Evolutionary conservation across 1,140 invertebrate species (phyloP), one percentile per base, ranked within the genome.

Genomic region (Aradophagus sp.): DNA sequence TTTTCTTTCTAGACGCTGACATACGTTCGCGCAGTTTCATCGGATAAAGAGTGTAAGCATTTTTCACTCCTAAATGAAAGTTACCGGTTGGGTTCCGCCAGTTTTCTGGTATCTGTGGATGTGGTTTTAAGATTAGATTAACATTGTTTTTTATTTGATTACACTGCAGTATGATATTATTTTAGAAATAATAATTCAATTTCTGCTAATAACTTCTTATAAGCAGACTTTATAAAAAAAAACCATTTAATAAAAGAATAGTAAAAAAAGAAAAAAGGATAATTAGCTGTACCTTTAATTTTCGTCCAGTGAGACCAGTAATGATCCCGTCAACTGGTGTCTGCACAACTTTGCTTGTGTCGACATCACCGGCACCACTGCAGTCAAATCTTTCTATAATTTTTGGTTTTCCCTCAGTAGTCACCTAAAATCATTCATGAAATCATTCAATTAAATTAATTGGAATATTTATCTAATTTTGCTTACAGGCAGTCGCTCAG

Each of bases 321-420:
- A 99, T 91, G 62, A 86, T 86, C 14, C 93, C 93, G 77, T 95
- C 91, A 1, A 76, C 73, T 48, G 85, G 89, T 2, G 90, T 89
- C 76, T 92, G 90, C 3, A 96, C 92, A 78, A 97, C 88, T 42
- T 91, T 93, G 16, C 90, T 92, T n/a, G 93, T 96, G 79, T 95
- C 92, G 26, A 97, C 94, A 89, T 98, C 96, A 15, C 96, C 97
- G 78, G 95, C 93, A 38, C 98, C 98, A 78, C 93, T 96, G 67
- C 95, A 97, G 86, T 99, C 97, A 80, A 94, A 94, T 36, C 97
- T 89, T 80, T 98, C 97, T 77, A 99, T 92, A 32, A 99, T 90
- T 88, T 99, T 99, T 20, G 91, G 89, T 80, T 94, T 91, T 12
- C 96, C 97, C 80, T 93, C 91, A 68, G 89, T 91, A 13, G 96